phyloP scores from a whole-genome alignment of 2,888 invertebrate species.

The Microplitis deprimator region DNA sequence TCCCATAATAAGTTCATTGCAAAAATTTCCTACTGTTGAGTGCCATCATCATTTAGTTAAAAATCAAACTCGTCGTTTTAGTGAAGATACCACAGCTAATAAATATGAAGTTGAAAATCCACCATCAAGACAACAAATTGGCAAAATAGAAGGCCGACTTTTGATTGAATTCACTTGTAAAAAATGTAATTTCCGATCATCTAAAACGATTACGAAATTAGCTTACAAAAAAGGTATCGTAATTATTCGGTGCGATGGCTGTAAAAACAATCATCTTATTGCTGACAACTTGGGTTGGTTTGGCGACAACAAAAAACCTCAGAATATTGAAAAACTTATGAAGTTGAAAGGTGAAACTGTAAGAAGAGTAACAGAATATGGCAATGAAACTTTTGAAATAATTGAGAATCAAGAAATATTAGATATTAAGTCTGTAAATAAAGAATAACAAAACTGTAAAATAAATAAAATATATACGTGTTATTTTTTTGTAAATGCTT shows the following conservation, averaged over 20 bases:
- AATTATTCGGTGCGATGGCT: slow-evolving; percentile 90
- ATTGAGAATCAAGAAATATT: slow-evolving; percentile 65
- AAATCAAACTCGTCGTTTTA: not conserved
- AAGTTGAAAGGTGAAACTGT: slow-evolving; percentile 90
- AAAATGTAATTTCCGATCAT: slow-evolving; percentile 84
- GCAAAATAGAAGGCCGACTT: slow-evolving; percentile 73
- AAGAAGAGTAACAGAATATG: slow-evolving; percentile 71
- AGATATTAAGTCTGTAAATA: not conserved
- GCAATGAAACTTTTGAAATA: slow-evolving; percentile 73
- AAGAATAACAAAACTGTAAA: slow-evolving; percentile 9
- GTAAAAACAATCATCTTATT: slow-evolving; percentile 92
- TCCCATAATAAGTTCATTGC: not conserved
- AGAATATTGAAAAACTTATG: slow-evolving; percentile 93
- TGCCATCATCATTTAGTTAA: not conserved
- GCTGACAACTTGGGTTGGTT: slow-evolving; percentile 98
- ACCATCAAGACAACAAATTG: slow-evolving; percentile 53
- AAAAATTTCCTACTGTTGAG: not conserved
- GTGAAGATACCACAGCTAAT: not conserved
- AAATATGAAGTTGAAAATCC: slow-evolving; percentile 12
- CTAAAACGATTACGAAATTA: slow-evolving; percentile 86
- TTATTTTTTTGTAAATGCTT: too few relatives aligned
- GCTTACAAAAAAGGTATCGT: slow-evolving; percentile 93
- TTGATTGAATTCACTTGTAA: slow-evolving; percentile 90
- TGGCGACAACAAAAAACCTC: slow-evolving; percentile 79
- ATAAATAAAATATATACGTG: not conserved